Conservation (phyloP, 2,113 vertebrate species). For the Epinephelus moara region DNA sequence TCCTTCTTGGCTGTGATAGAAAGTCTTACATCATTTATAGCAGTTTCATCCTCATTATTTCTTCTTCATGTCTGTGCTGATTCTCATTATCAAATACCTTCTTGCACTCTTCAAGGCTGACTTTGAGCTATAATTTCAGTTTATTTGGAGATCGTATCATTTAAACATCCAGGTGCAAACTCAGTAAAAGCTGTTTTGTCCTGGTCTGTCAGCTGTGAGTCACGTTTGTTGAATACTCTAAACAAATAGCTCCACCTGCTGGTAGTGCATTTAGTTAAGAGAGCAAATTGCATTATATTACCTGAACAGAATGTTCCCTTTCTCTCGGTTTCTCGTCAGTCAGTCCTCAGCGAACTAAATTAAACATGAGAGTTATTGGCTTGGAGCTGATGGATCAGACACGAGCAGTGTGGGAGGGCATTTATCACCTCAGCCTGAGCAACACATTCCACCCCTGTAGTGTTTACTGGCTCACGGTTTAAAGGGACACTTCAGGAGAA, state of each 20-base stretch:
- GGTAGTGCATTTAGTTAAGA: constrained; percentile 50
- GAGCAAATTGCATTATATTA: not conserved
- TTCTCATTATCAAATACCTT: not conserved
- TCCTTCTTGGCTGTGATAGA: not conserved
- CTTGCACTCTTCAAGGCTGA: not conserved
- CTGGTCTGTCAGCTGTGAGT: not conserved
- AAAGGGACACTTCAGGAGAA: not conserved
- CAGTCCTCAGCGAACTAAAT: not conserved
- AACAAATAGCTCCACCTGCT: constrained; percentile 67
- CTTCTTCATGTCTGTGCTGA: not conserved
- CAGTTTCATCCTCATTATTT: not conserved
- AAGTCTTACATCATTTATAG: not conserved
- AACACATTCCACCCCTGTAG: constrained; percentile 15
- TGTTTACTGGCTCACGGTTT: constrained; percentile 17
- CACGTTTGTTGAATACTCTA: not conserved
- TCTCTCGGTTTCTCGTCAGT: not conserved
- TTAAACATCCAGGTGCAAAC: not conserved
- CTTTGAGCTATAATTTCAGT: not conserved
- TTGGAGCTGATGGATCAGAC: constrained; percentile 11
- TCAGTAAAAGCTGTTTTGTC: not conserved
- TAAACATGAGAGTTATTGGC: constrained; percentile 23
- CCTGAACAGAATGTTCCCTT: not conserved
- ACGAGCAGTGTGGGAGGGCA: constrained; percentile 26
- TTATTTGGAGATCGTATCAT: too few species aligned
- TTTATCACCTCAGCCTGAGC: constrained; percentile 34